A percentile compares a stretch with the other conserved stretches of the same genome.
phyloP scores from a whole-genome alignment of 2,113 vertebrate species.

The Corythoichthys intestinalis region DNA sequence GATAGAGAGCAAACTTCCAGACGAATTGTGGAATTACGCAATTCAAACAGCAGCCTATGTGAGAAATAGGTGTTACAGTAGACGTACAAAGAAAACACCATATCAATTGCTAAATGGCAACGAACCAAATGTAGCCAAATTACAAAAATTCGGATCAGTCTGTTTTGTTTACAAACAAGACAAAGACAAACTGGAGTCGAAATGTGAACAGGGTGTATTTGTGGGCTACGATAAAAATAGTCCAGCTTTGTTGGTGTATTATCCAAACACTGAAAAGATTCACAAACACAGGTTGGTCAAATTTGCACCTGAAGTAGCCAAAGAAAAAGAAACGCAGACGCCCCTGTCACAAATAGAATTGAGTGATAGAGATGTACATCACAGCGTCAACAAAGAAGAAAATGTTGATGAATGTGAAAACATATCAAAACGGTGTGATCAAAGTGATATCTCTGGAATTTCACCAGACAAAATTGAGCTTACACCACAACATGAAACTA shows the following conservation, averaged over 20 bases:
- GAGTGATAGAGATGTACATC: background rate
- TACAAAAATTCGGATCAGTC: slow-evolving; percentile 4
- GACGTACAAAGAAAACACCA: too few relatives aligned
- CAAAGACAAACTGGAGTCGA: background rate
- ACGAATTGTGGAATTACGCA: background rate
- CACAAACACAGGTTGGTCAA: background rate
- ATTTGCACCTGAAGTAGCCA: slow-evolving; percentile 4
- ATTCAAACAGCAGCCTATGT: background rate
- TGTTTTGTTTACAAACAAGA: slow-evolving; percentile 13
- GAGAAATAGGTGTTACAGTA: too few relatives aligned
- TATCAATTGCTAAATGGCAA: too few relatives aligned
- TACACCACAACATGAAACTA: background rate
- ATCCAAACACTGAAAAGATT: background rate
- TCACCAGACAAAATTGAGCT: background rate
- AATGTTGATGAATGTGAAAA: background rate
- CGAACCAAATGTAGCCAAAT: background rate
- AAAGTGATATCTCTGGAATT: background rate
- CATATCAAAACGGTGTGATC: background rate
- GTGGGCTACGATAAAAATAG: slow-evolving; percentile 10
- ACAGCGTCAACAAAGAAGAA: background rate
- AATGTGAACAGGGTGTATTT: slow-evolving; percentile 9
- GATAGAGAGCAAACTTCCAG: slow-evolving; percentile 2
- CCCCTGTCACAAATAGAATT: background rate
- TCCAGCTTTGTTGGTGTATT: background rate
- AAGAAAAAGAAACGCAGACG: slow-evolving; percentile 7